Percentiles rank a stretch among this genome's conserved stretches.
Evolutionary conservation across 2,797 vertebrate species (phyloP).

Genomic region (Sebastes itinus): DNA sequence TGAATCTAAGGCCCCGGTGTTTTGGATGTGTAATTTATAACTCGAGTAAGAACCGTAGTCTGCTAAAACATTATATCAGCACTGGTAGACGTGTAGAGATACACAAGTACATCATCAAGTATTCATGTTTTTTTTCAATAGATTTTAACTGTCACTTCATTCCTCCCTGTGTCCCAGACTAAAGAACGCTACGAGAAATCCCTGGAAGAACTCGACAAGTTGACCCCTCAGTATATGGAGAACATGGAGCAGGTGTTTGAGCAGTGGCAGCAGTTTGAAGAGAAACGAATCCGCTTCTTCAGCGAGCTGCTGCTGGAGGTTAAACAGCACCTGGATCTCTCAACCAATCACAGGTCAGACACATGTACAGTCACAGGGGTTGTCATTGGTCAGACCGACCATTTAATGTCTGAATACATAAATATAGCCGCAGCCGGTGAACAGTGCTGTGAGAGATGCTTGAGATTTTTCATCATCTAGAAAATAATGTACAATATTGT

Average conservation of each 20-base stretch:
- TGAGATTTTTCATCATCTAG: fast-evolving
- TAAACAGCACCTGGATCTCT: conserved; percentile 95
- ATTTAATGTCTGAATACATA: neutral
- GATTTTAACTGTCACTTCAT: neutral
- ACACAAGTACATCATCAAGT: neutral
- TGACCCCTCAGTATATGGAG: conserved; percentile 97
- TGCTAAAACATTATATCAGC: neutral
- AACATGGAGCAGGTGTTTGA: conserved; percentile 99
- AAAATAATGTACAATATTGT: neutral
- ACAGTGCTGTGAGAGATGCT: conserved; percentile 47
- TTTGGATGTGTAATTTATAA: neutral
- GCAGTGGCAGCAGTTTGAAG: conserved; percentile 96
- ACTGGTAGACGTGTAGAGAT: neutral
- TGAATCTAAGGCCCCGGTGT: neutral
- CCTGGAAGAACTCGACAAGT: conserved; percentile 90
- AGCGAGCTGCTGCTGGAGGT: conserved; percentile 91
- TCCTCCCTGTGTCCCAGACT: conserved; percentile 74
- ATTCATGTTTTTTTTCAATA: neutral
- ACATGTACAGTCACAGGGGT: neutral
- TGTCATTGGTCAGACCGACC: neutral
- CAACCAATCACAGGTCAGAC: conserved; percentile 89
- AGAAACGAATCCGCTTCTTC: conserved; percentile 93
- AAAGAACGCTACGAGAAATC: conserved; percentile 95
- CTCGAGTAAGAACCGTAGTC: neutral
- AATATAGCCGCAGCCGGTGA: neutral